A percentile compares a stretch with the other conserved stretches of the same genome.
Conservation (phyloP, 2,888 invertebrate genomes). For the Diplolepis rosae region DNA sequence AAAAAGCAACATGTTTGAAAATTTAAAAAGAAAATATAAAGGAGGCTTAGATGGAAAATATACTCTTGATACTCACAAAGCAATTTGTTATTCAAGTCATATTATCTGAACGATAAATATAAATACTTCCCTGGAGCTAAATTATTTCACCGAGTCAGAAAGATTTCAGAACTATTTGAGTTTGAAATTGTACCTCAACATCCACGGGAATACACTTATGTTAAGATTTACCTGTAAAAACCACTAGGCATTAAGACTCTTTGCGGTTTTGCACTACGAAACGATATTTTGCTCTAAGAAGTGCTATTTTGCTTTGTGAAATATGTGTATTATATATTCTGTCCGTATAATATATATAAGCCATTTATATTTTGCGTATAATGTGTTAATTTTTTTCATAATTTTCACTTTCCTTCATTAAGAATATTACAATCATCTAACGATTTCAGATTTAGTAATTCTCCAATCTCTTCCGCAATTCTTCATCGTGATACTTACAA, state of each 20-base stretch:
- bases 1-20: too few species aligned
- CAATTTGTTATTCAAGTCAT: too few species aligned
- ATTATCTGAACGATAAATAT: too few species aligned
- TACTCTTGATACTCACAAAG: too few species aligned
- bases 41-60: too few species aligned
- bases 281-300: background rate
- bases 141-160: too few species aligned
- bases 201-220: background rate
- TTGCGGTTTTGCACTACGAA: background rate
- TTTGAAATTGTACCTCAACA: too few species aligned
- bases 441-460: background rate
- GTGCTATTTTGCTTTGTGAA: background rate
- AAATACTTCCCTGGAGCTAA: too few species aligned
- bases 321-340: background rate
- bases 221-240: background rate
- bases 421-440: background rate
- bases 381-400: background rate
- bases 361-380: background rate
- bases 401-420: constrained; percentile 4
- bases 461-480: constrained; percentile 10
- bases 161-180: too few species aligned
- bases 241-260: background rate
- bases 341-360: background rate
- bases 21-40: too few species aligned
- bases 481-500: background rate